These are phyloP conservation scores for Seira musarum DNA, from an alignment of 2,888 invertebrate species.

Conservation along the genomic window DNA sequence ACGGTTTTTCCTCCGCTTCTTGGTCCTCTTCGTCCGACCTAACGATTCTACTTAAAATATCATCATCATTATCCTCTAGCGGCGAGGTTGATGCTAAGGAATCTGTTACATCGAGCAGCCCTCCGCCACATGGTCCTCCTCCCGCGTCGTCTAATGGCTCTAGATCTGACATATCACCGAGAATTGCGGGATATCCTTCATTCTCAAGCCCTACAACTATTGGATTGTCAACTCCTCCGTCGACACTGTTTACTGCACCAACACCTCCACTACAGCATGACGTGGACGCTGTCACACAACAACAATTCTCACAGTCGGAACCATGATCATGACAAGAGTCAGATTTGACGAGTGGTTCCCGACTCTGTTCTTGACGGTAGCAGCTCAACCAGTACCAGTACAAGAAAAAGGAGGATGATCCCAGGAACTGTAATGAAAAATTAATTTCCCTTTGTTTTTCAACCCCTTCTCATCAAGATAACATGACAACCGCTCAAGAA, in stretches of 20 bases:
- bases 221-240: slow-evolving; percentile 52
- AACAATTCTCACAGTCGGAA: slow-evolving; percentile 52
- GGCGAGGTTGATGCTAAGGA: slow-evolving; percentile 41
- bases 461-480: not conserved
- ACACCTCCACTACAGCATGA: slow-evolving; percentile 32
- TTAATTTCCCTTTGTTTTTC: not conserved
- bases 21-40: slow-evolving; percentile 58
- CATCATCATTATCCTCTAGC: slow-evolving; percentile 55
- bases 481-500: not conserved
- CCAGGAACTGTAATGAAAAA: slow-evolving; percentile 51
- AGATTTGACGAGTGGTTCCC: slow-evolving; percentile 49
- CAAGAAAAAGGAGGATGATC: slow-evolving; percentile 61
- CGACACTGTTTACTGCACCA: not conserved
- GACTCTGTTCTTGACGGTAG: slow-evolving; percentile 54
- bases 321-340: slow-evolving; percentile 51
- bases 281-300: slow-evolving; percentile 40
- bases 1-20: slow-evolving; percentile 53
- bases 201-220: slow-evolving; percentile 40
- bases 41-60: slow-evolving; percentile 59
- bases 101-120: slow-evolving; percentile 43
- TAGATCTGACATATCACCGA: slow-evolving; percentile 54
- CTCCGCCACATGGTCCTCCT: slow-evolving; percentile 27
- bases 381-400: slow-evolving; percentile 63
- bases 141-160: slow-evolving; percentile 50
- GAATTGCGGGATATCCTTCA: slow-evolving; percentile 51